Base-by-base conservation (phyloP, 2,888 invertebrate genomes). In the Catonia carolina region DNA sequence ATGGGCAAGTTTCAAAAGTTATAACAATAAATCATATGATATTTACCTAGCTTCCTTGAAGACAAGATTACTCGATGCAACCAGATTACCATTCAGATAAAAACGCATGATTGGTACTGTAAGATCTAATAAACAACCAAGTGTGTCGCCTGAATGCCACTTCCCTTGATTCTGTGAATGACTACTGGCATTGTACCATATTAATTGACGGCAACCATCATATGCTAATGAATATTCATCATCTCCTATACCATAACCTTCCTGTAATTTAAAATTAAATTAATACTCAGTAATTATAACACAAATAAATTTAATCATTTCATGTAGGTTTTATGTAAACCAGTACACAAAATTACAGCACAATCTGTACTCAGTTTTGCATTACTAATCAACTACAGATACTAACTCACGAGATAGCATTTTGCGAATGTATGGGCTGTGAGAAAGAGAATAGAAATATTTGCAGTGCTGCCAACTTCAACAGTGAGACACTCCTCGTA, bases 211-310 rank as follows among this genome's bases (percentile, higher is more conserved):
- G 71, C 94, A 95, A 1, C 96, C 96, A 72, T 96, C 96, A 72
- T 92, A 95, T 0, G 93, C 88, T 60, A 95, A 75, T 0, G 93
- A 93, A 74, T 81, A 89, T 61, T 85, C 79, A 69, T 95, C 95
- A 69, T 95, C 95, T 5, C 95, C 95, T 58, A 94, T 92, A n/a
- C 94, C 94, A 74, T 87, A 93, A 1, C 94, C 94, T 71, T 93
- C 93, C 90, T 91, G 70, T 31, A 61, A 60, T 63, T n/a, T n/a
- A n/a, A n/a, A 48, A 60, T 55, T 52, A 52, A 47, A 55, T 37
- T 50, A 39, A 53, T 52, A 31, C 48, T 18, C 50, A 41, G 20
- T 36, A 45, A 37, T 31, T 27, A 45, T 37, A n/a, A 45, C 56
- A 45, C 18, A 47, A 47, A 42, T 22, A 39, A 39, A 36, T 47